These are phyloP conservation scores for Triplophysa yarkandensis DNA, from an alignment of 2,797 vertebrate species.

Conservation along the genomic window DNA sequence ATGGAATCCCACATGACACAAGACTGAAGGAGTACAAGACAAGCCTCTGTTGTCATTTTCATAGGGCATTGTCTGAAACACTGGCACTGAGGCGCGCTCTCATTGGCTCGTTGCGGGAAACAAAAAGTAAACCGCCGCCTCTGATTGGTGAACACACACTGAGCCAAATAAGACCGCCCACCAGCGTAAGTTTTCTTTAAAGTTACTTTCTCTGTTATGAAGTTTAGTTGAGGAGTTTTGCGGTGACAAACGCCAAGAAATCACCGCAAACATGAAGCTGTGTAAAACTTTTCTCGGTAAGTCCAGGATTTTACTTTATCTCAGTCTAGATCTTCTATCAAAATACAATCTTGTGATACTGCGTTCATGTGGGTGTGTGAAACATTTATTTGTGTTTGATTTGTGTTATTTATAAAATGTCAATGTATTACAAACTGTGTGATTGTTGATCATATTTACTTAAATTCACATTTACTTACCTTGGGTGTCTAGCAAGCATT, in stretches of 20 bases:
- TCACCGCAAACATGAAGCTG: conserved; percentile 80
- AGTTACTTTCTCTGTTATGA: conserved; percentile 77
- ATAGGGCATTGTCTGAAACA: conserved; percentile 68
- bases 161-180: conserved; percentile 47
- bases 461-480: neutral
- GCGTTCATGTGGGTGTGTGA: neutral
- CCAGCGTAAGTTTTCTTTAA: conserved; percentile 74
- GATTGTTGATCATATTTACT: neutral
- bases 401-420: neutral
- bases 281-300: conserved; percentile 85
- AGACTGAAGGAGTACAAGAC: conserved; percentile 45
- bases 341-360: conserved; percentile 2
- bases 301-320: conserved; percentile 57
- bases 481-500: too few relatives aligned
- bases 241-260: conserved; percentile 53
- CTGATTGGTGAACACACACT: conserved; percentile 72
- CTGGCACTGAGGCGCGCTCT: conserved; percentile 40
- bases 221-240: conserved; percentile 67
- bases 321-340: neutral
- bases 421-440: neutral
- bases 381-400: neutral
- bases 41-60: conserved; percentile 71
- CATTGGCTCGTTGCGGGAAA: conserved; percentile 64
- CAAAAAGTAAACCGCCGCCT: conserved; percentile 53
- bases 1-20: conserved; percentile 45